phyloP scores from a whole-genome alignment of 2,797 vertebrate genomes.

The Gephyroberyx darwinii region DNA sequence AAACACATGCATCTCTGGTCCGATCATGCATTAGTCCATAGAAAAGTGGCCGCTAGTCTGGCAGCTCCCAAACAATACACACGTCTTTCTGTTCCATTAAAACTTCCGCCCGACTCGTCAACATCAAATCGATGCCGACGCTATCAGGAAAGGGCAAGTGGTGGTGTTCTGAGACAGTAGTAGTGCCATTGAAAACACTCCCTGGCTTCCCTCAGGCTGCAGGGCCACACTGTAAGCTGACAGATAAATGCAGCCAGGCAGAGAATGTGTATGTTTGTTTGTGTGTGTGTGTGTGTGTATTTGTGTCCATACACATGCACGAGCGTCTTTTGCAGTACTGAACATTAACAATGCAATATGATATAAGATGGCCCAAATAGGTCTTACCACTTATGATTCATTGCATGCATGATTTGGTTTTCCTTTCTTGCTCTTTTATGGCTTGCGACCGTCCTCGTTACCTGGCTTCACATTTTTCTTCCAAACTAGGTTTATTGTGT shows the following conservation, averaged over 20 bases:
- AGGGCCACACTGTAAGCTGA: conserved; percentile 27
- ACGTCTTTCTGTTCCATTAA: conserved; percentile 59
- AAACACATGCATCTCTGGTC: conserved; percentile 69
- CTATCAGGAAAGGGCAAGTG: conserved; percentile 59
- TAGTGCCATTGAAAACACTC: conserved; percentile 53
- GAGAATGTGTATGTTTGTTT: neutral
- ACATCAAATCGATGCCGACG: conserved; percentile 59
- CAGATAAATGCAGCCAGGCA: conserved; percentile 25
- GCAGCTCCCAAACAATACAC: conserved; percentile 60
- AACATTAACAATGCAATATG: conserved; percentile 65
- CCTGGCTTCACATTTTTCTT: conserved; percentile 40
- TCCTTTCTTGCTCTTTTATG: conserved; percentile 21
- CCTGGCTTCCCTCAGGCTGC: conserved; percentile 38
- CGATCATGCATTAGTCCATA: conserved; percentile 71
- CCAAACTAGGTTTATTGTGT: conserved; percentile 42
- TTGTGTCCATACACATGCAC: neutral
- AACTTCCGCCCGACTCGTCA: conserved; percentile 39
- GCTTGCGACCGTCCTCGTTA: conserved; percentile 27
- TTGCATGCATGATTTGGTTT: conserved; percentile 23
- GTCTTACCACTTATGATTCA: conserved; percentile 44
- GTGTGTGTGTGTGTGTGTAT: neutral
- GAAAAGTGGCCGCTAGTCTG: conserved; percentile 69
- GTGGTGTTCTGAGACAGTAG: conserved; percentile 27
- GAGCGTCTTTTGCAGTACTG: conserved; percentile 23
- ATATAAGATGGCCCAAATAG: conserved; percentile 53